Percentiles rank a stretch among this genome's conserved stretches.
Conservation (phyloP, 2,113 vertebrate species). For the Corythoichthys intestinalis region DNA sequence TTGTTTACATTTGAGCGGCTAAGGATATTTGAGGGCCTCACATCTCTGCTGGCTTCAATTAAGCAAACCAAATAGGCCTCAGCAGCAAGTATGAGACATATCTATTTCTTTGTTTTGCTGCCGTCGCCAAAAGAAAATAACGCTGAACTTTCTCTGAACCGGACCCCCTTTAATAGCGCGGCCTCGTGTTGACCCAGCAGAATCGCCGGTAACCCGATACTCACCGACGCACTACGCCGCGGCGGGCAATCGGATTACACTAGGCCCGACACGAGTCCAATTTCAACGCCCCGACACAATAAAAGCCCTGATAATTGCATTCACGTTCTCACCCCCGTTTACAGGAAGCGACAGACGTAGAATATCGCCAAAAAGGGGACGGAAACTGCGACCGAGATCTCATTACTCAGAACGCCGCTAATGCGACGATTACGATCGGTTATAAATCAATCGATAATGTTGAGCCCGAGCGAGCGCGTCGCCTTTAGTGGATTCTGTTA, state of each 20-base stretch:
- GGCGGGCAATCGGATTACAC: conserved; percentile 92
- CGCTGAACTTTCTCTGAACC: conserved; percentile 99
- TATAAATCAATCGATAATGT: conserved; percentile 72
- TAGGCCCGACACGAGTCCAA: conserved; percentile 82
- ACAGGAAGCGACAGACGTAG: conserved; percentile 70
- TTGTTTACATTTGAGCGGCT: conserved; percentile 70
- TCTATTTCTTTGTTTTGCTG: conserved; percentile 85
- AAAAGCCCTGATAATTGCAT: conserved; percentile 79
- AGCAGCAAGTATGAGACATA: conserved; percentile 82
- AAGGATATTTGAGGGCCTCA: conserved; percentile 70
- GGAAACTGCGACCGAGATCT: conserved; percentile 66
- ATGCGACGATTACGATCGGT: conserved; percentile 71
- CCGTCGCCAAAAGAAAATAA: conserved; percentile 94
- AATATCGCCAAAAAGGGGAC: conserved; percentile 56
- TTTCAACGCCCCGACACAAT: conserved; percentile 87
- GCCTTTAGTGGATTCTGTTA: conserved; percentile 62
- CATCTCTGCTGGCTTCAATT: conserved; percentile 81
- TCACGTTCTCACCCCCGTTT: conserved; percentile 84
- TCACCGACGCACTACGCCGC: conserved; percentile 87
- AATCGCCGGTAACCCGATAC: conserved; percentile 89
- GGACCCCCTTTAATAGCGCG: conserved; percentile 91
- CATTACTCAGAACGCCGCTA: conserved; percentile 66
- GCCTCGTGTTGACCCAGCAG: conserved; percentile 89
- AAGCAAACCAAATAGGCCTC: conserved; percentile 71
- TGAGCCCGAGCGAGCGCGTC: conserved; percentile 58